A percentile compares a stretch with the other conserved stretches of the same genome.
These are phyloP conservation scores for Dryoscopus gambensis DNA, from an alignment of 2,113 vertebrate genomes.

Conservation along the genomic window DNA sequence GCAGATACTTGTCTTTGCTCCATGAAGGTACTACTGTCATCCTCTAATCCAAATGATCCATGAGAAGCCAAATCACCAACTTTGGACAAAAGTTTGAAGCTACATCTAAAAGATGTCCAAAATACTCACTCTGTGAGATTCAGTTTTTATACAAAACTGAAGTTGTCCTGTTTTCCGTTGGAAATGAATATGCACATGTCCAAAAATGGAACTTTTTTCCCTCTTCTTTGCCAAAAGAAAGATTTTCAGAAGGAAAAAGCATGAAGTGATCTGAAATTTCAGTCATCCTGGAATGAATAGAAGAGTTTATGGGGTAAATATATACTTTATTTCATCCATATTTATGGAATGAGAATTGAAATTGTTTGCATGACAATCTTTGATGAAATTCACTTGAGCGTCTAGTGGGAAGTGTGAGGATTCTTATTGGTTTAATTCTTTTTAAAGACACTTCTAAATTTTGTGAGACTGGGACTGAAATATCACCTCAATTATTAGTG, in stretches of 20 bases:
- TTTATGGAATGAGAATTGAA: slow-evolving; percentile 27
- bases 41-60: neutral
- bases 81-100: neutral
- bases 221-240: neutral
- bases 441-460: slow-evolving; percentile 29
- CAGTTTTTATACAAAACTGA: neutral
- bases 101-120: neutral
- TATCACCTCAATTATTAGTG: slow-evolving; percentile 14
- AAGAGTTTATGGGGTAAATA: slow-evolving; percentile 10
- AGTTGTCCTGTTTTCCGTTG: neutral
- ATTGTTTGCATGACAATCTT: neutral
- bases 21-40: neutral
- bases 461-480: slow-evolving; percentile 25
- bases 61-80: neutral
- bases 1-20: neutral
- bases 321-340: neutral
- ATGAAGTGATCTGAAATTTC: neutral
- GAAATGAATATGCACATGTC: neutral
- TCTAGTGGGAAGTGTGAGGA: neutral
- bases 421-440: slow-evolving; percentile 10
- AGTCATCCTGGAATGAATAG: neutral
- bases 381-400: neutral
- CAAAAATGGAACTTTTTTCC: neutral
- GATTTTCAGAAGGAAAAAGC: neutral
- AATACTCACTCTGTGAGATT: neutral